phyloP scores from a whole-genome alignment of 2,113 vertebrate species.

The Ancistrus triradiatus region DNA sequence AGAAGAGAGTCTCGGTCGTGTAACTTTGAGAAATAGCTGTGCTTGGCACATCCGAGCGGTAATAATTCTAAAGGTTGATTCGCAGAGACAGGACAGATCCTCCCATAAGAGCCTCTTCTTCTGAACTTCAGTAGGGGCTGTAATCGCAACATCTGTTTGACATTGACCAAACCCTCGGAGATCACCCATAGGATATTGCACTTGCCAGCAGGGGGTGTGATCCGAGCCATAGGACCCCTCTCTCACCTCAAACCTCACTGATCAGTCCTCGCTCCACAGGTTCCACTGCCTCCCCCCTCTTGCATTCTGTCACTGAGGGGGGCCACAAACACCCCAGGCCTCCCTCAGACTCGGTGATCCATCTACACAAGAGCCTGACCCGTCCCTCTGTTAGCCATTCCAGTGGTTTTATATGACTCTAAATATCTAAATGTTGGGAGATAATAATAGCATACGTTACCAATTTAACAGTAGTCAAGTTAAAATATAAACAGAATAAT shows the following conservation, averaged over 20 bases:
- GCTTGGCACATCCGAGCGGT: conserved; percentile 22
- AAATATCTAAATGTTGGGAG: no score
- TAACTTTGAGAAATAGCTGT: conserved; percentile 11
- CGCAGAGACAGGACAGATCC: conserved; percentile 41
- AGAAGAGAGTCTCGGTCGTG: conserved; percentile 1
- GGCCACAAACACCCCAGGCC: conserved; percentile 8
- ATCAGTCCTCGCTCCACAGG: conserved; percentile 13
- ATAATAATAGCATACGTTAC: no score
- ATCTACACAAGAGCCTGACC: conserved; percentile 6
- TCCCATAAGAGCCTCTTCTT: conserved; percentile 33
- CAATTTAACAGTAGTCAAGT: no score
- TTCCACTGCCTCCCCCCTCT: conserved; percentile 12
- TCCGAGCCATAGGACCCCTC: conserved; percentile 39
- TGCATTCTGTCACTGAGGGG: conserved; percentile 22
- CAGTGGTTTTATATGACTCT: conserved; percentile 1
- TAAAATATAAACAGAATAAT: no score
- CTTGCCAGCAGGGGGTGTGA: conserved; percentile 50
- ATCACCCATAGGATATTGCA: conserved; percentile 64
- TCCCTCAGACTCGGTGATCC: conserved; percentile 17
- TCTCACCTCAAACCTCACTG: conserved; percentile 15
- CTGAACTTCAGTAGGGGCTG: conserved; percentile 36
- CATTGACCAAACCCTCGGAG: conserved; percentile 51
- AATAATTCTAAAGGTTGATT: conserved; percentile 32
- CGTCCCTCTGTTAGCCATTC: neutral
- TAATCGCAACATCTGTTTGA: conserved; percentile 60